These are phyloP conservation scores for Physeter macrocephalus DNA, from an alignment of 2,113 vertebrate genomes.

Conservation along the genomic window DNA sequence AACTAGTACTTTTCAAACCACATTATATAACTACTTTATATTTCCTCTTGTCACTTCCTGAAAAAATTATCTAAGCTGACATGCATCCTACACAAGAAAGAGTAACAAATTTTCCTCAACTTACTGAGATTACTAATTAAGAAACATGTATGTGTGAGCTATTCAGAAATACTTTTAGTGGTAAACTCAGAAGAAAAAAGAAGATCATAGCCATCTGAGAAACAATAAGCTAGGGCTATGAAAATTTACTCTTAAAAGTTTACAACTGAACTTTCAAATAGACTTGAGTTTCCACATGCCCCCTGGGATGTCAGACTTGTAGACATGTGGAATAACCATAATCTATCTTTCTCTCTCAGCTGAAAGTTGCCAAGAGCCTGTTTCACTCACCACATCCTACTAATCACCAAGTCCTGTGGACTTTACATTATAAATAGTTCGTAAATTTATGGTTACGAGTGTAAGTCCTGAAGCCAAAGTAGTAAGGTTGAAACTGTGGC, in stretches of 20 bases:
- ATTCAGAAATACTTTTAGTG: not conserved
- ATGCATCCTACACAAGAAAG: not conserved
- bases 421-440: not conserved
- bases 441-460: not conserved
- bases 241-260: constrained; percentile 18
- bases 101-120: not conserved
- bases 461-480: not conserved
- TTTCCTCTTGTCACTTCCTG: not conserved
- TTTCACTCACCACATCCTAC: not conserved
- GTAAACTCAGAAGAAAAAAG: not conserved
- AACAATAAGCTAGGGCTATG: not conserved
- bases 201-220: not conserved
- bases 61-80: not conserved
- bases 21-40: not conserved
- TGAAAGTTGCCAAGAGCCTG: not conserved
- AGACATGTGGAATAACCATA: not conserved
- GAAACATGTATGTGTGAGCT: not conserved
- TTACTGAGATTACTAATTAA: not conserved
- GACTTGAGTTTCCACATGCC: not conserved
- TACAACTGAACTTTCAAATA: not conserved
- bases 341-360: not conserved
- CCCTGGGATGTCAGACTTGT: not conserved
- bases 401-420: not conserved
- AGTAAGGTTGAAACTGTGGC: not conserved
- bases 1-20: not conserved